phyloP scores from a whole-genome alignment of 2,797 vertebrate genomes.

The Coluber constrictor region DNA sequence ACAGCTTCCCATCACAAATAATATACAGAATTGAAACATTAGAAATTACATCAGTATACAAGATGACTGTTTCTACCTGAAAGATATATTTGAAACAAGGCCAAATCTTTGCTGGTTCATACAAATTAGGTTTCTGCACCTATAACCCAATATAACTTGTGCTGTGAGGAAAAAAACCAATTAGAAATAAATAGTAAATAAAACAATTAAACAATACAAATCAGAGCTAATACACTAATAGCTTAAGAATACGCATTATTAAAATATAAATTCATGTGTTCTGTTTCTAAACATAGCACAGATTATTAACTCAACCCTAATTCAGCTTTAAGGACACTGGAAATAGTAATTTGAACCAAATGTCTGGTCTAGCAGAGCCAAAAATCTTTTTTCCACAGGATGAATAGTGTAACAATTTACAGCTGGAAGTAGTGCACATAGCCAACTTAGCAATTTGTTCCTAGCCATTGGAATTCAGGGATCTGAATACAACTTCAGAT shows the following conservation, averaged over 20 bases:
- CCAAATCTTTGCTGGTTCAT: neutral
- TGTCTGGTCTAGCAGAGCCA: neutral
- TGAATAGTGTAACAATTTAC: neutral
- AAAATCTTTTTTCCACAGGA: neutral
- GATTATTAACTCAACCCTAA: neutral
- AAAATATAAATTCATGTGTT: neutral
- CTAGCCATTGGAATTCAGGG: neutral
- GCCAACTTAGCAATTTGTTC: neutral
- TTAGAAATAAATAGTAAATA: neutral
- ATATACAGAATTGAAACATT: neutral
- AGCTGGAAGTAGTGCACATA: neutral
- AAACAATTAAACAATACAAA: neutral
- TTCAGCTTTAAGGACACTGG: slow-evolving; percentile 1
- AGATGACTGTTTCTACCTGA: neutral
- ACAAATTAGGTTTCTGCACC: neutral
- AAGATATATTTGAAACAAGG: neutral
- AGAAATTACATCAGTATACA: neutral
- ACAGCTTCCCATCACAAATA: neutral
- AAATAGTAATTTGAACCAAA: neutral
- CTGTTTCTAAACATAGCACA: slow-evolving; percentile 4
- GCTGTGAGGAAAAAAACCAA: neutral
- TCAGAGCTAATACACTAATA: neutral
- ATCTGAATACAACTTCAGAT: neutral
- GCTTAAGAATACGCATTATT: neutral
- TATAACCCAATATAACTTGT: neutral